phyloP scores from a whole-genome alignment of 2,888 invertebrate species.

The Tiliacea aurago region DNA sequence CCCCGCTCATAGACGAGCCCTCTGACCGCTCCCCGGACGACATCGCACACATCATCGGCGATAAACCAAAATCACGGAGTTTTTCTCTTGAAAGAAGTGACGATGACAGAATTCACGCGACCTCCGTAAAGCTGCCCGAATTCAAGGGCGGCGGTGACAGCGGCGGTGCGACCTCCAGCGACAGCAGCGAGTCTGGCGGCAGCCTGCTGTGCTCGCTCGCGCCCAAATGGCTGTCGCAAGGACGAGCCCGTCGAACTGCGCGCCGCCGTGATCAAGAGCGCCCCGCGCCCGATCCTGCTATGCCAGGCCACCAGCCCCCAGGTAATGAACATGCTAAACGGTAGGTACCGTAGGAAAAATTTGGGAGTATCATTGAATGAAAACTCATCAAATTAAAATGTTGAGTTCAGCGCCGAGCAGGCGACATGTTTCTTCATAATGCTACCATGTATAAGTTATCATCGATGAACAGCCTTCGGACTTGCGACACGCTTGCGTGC shows the following conservation, averaged over 20 bases:
- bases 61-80: constrained; percentile 36
- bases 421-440: neutral
- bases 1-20: constrained; percentile 20
- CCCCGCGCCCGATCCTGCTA: constrained; percentile 36
- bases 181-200: constrained; percentile 81
- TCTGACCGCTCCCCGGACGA: constrained; percentile 15
- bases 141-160: constrained; percentile 41
- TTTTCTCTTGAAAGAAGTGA: constrained; percentile 46
- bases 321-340: constrained; percentile 39
- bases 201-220: constrained; percentile 82
- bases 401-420: neutral
- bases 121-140: constrained; percentile 45
- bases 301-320: constrained; percentile 35
- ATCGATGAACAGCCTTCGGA: neutral
- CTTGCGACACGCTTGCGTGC: neutral
- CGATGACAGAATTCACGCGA: constrained; percentile 30
- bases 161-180: constrained; percentile 72
- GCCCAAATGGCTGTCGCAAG: constrained; percentile 81
- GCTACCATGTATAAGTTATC: neutral
- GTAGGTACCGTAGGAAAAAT: too few relatives aligned
- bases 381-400: neutral
- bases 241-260: constrained; percentile 62
- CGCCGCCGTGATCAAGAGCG: constrained; percentile 69
- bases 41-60: neutral
- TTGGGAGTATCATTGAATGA: neutral